phyloP scores from a whole-genome alignment of 2,888 invertebrate species.

The Formica aserva region DNA sequence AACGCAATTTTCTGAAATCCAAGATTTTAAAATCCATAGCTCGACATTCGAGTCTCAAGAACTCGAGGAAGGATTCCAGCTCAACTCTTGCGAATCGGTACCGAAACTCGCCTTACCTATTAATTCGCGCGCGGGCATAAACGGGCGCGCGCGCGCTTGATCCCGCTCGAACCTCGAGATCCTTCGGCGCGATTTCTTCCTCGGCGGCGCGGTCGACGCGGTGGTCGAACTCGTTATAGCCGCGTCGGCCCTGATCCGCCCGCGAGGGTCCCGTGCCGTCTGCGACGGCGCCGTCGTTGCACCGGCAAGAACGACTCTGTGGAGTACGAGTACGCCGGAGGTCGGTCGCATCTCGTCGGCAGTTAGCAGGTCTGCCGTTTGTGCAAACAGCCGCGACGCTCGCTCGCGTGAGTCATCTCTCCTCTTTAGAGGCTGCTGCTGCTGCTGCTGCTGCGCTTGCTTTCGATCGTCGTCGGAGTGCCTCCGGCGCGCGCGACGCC shows the following conservation, averaged over 20 bases:
- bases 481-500: constrained; percentile 50
- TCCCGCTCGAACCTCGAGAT: constrained; percentile 30
- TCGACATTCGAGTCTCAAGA: constrained; percentile 2
- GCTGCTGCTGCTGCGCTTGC: constrained; percentile 45
- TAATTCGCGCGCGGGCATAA: constrained; percentile 5
- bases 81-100: not conserved
- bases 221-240: constrained; percentile 48
- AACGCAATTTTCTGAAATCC: not conserved
- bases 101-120: constrained; percentile 26
- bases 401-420: constrained; percentile 46
- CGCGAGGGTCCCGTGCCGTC: constrained; percentile 25
- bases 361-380: constrained; percentile 76
- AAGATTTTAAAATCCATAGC: not conserved
- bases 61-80: constrained; percentile 1
- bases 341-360: constrained; percentile 59
- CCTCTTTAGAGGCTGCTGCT: constrained; percentile 13
- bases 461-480: constrained; percentile 39
- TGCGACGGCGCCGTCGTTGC: constrained; percentile 28
- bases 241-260: constrained; percentile 42
- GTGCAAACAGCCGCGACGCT: constrained; percentile 71
- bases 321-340: constrained; percentile 23
- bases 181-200: constrained; percentile 30
- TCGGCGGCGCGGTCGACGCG: constrained; percentile 25
- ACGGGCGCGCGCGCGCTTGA: constrained; percentile 29
- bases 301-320: constrained; percentile 38